Conservation (phyloP, 2,113 vertebrate species). For the Microcebus jonahi region DNA sequence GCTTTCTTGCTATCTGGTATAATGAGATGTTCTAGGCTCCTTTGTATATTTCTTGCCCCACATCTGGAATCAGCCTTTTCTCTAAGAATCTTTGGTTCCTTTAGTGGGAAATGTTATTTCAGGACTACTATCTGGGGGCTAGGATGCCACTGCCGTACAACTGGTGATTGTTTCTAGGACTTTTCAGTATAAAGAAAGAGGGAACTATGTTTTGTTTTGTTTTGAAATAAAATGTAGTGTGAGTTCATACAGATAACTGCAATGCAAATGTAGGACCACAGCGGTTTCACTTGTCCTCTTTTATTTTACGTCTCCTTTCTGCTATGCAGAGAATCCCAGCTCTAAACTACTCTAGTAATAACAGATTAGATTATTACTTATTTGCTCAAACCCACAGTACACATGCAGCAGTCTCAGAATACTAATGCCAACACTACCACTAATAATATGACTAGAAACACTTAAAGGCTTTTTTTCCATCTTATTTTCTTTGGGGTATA, state of each 20-base stretch:
- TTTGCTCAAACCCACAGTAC: not conserved
- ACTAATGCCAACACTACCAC: not conserved
- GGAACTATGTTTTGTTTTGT: not conserved
- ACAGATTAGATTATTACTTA: not conserved
- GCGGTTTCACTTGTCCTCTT: not conserved
- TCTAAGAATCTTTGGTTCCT: not conserved
- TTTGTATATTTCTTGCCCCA: not conserved
- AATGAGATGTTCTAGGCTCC: not conserved
- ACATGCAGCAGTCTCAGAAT: not conserved
- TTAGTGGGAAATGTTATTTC: not conserved
- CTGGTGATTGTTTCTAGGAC: not conserved
- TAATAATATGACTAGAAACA: not conserved
- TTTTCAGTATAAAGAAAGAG: not conserved
- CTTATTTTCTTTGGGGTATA: not conserved
- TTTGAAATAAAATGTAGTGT: not conserved
- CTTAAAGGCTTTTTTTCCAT: not conserved
- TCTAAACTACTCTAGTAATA: not conserved
- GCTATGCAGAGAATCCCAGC: not conserved
- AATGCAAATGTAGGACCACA: not conserved
- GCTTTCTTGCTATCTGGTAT: not conserved
- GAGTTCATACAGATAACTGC: not conserved
- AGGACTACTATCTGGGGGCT: not conserved
- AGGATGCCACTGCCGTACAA: not conserved
- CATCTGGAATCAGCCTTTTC: not conserved
- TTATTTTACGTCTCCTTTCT: not conserved